Evolutionary conservation across 1,140 invertebrate genomes (phyloP).

Genomic region (Augochlora pura): DNA sequence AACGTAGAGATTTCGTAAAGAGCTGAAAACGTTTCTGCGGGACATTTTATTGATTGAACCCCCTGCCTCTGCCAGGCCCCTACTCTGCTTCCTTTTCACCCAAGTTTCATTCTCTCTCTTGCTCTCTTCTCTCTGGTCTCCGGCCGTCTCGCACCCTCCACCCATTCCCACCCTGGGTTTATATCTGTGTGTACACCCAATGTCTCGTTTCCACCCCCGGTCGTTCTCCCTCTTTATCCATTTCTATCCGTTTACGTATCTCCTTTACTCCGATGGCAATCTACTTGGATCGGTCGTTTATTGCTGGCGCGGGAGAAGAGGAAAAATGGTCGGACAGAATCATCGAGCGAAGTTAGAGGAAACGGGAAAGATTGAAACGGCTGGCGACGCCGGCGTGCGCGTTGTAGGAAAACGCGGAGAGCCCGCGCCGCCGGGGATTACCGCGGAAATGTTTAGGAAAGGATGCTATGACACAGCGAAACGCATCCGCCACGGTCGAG

Average conservation of each 20-base stretch:
- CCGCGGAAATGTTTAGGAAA: constrained; percentile 42
- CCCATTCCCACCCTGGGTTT: constrained; percentile 5
- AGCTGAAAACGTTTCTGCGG: constrained; percentile 71
- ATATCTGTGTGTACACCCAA: constrained; percentile 34
- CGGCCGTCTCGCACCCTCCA: constrained; percentile 27
- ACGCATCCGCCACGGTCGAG: constrained; percentile 31
- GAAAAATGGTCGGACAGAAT: constrained; percentile 9
- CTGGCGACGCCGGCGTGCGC: not conserved
- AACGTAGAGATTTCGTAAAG: constrained; percentile 59
- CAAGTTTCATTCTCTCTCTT: constrained; percentile 57
- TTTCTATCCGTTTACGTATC: constrained; percentile 49
- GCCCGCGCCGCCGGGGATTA: constrained; percentile 20
- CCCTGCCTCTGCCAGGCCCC: constrained; percentile 59
- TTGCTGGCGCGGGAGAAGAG: constrained; percentile 10
- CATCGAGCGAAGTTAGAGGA: not conserved
- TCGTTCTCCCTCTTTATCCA: constrained; percentile 20
- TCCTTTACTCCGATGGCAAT: constrained; percentile 25
- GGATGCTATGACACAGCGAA: constrained; percentile 39
- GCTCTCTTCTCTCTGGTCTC: constrained; percentile 56
- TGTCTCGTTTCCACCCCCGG: not conserved
- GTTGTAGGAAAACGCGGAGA: not conserved
- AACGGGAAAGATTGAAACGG: not conserved
- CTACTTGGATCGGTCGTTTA: constrained; percentile 43
- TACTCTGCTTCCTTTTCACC: constrained; percentile 52
- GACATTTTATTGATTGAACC: constrained; percentile 77